Evolutionary conservation across 2,797 vertebrate species (phyloP).

Genomic region (Dipus sagitta): DNA sequence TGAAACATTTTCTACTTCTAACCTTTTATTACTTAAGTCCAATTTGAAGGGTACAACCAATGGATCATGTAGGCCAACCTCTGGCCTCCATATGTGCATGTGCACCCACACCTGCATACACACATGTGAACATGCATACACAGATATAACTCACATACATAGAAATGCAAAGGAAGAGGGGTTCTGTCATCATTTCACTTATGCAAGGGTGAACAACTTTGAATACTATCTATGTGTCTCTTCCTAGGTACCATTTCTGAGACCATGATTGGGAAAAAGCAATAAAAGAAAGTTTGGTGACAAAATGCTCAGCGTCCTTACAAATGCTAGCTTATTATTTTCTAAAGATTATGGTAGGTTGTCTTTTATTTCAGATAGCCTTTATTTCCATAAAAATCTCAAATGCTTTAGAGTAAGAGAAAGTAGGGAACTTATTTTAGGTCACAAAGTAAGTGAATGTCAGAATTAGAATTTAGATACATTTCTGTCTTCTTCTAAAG

Average conservation of each 20-base stretch:
- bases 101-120: too few species aligned
- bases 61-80: not conserved
- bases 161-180: not conserved
- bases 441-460: not conserved
- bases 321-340: not conserved
- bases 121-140: too few species aligned
- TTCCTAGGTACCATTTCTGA: not conserved
- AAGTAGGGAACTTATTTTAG: constrained; percentile 25
- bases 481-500: constrained; percentile 11
- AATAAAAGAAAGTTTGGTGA: not conserved
- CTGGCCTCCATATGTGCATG: too few species aligned
- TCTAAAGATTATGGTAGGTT: not conserved
- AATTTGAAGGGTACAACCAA: not conserved
- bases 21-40: not conserved
- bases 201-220: not conserved
- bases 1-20: not conserved
- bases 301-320: not conserved
- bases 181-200: not conserved
- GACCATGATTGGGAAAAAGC: not conserved
- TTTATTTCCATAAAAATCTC: constrained; percentile 17
- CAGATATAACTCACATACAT: too few species aligned
- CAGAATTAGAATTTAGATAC: constrained; percentile 22
- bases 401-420: constrained; percentile 10
- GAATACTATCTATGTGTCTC: not conserved
- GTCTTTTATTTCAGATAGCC: not conserved